These are phyloP conservation scores for Anoplius nigerrimus DNA, from an alignment of 2,888 invertebrate species.

Conservation along the genomic window DNA sequence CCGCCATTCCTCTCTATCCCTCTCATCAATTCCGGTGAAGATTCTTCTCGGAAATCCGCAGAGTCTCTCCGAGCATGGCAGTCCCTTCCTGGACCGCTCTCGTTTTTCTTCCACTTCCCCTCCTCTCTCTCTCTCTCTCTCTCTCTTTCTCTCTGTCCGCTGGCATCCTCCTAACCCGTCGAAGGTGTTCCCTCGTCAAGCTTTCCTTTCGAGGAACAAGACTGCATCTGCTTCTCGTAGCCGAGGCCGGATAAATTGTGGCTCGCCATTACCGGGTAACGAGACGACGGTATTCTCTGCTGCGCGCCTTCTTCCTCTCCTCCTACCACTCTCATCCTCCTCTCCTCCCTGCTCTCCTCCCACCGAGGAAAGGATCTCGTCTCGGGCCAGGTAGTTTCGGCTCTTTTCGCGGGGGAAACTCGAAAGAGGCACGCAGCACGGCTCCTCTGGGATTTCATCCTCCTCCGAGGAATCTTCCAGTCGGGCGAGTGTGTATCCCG, in stretches of 20 bases:
- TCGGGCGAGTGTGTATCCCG: background rate
- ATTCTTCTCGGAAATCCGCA: constrained; percentile 36
- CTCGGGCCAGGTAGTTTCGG: constrained; percentile 1
- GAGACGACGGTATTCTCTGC: constrained; percentile 42
- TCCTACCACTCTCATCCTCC: constrained; percentile 2
- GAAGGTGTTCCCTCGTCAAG: background rate
- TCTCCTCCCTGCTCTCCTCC: constrained; percentile 18
- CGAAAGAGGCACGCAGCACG: constrained; percentile 53
- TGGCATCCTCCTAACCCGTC: constrained; percentile 17
- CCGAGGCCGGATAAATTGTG: constrained; percentile 55
- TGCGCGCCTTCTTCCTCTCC: constrained; percentile 2
- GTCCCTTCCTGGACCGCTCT: background rate
- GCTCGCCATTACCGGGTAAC: constrained; percentile 61
- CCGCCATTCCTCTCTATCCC: constrained; percentile 11
- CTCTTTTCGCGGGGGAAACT: constrained; percentile 46
- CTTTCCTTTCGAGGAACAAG: constrained; percentile 48
- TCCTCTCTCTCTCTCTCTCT: background rate
- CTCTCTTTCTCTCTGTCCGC: background rate
- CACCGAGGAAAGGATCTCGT: background rate
- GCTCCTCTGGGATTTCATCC: constrained; percentile 49
- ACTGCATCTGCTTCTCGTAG: constrained; percentile 42
- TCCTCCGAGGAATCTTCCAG: constrained; percentile 48
- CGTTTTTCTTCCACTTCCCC: constrained; percentile 3
- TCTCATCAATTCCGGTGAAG: constrained; percentile 14
- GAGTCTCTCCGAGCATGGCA: background rate